Conservation (phyloP, 2,888 invertebrate species). For the Apotomis capreana region DNA sequence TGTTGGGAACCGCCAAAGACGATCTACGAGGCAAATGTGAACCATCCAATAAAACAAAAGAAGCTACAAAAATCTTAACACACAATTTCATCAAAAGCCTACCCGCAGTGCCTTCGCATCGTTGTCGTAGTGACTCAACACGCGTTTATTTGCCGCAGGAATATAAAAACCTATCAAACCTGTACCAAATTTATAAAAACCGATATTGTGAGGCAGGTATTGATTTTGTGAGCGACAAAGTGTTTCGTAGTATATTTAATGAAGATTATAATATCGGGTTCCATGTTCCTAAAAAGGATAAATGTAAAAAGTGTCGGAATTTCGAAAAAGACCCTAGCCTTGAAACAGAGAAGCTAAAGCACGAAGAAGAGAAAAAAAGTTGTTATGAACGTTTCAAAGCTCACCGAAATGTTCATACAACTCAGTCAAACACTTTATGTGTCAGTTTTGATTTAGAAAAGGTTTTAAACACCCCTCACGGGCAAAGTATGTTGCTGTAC, state of each 20-base stretch:
- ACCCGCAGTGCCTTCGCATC: slow-evolving; percentile 2
- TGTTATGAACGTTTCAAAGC: neutral
- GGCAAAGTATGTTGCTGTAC: neutral
- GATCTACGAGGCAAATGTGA: too few species aligned
- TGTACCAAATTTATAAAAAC: slow-evolving; percentile 1
- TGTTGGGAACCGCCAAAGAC: too few species aligned
- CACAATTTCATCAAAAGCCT: slow-evolving; percentile 7
- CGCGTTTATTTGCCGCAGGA: slow-evolving; percentile 2
- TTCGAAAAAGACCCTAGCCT: neutral
- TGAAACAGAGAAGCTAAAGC: neutral
- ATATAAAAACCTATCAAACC: slow-evolving; percentile 10
- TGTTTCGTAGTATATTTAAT: slow-evolving; percentile 7
- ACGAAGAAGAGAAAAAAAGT: neutral
- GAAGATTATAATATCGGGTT: neutral
- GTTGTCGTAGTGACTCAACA: neutral
- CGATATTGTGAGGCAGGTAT: neutral
- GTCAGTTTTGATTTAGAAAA: neutral
- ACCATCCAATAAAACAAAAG: neutral
- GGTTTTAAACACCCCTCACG: slow-evolving; percentile 2
- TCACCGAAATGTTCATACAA: slow-evolving; percentile 1
- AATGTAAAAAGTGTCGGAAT: slow-evolving; percentile 11
- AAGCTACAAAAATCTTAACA: slow-evolving; percentile 2
- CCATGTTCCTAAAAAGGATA: slow-evolving; percentile 9
- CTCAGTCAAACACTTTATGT: neutral
- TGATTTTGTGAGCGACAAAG: neutral